A percentile compares a stretch with the other conserved stretches of the same genome.
These are phyloP conservation scores for Hermetia illucens DNA, from an alignment of 1,140 invertebrate species.

Conservation along the genomic window DNA sequence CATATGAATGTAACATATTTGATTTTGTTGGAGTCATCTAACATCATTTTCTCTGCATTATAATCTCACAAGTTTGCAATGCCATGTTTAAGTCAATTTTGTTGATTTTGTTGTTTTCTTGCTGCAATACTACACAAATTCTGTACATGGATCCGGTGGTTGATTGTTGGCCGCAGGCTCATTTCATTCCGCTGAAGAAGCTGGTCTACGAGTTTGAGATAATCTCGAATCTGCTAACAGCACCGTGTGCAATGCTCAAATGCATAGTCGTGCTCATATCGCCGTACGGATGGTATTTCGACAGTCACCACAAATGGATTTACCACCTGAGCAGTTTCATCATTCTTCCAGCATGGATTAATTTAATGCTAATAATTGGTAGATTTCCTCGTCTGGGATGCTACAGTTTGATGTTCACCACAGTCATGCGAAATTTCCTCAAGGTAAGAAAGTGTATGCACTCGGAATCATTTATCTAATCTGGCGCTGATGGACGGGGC, in stretches of 20 bases:
- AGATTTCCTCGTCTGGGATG: constrained; percentile 34
- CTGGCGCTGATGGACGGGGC: no score
- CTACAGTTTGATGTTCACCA: constrained; percentile 37
- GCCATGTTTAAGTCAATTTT: no score
- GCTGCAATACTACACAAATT: no score
- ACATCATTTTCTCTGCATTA: no score
- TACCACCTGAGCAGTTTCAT: constrained; percentile 30
- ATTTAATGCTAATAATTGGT: constrained; percentile 38
- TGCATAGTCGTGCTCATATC: neutral
- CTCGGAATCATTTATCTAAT: neutral
- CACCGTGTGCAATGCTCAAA: neutral
- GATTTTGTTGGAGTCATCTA: no score
- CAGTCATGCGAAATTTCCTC: constrained; percentile 34
- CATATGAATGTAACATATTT: no score
- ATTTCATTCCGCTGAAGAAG: neutral
- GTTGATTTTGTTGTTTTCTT: no score
- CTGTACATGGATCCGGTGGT: no score
- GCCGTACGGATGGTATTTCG: neutral
- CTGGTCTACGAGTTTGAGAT: neutral
- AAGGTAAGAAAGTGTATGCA: constrained; percentile 18
- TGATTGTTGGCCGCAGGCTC: no score
- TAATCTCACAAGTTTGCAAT: no score
- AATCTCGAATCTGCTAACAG: neutral
- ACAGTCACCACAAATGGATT: constrained; percentile 15
- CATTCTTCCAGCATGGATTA: constrained; percentile 36